Evolutionary conservation across 2,113 vertebrate species (phyloP), one percentile per base, ranked within the genome.

Genomic region (Dolichallabes microphthalmus): DNA sequence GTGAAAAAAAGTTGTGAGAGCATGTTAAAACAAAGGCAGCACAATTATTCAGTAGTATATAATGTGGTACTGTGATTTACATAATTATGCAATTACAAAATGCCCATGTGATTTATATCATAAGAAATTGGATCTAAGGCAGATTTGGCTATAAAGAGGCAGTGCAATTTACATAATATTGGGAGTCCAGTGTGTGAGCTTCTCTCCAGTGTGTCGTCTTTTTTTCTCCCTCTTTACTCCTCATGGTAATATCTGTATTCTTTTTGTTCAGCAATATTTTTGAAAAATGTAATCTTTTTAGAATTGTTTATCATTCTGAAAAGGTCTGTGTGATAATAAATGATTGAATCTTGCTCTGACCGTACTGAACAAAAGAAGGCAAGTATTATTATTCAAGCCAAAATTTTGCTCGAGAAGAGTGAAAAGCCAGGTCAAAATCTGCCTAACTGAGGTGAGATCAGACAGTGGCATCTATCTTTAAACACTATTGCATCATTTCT

Each of bases 41-140:
- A 25, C 8, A 25, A 15, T 60, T 79, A 57, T 79, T 58, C 32
- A 60, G 55, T 39, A 12, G 57, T 60, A 39, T 79, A 60, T 58
- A 64, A 64, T 11, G 25, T 45, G 32, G 13, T 39, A 52, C 22
- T 14, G 22, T 80, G 60, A 80, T 80, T 80, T 80, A 27, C 60
- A 80, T 80, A 80, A 64, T 80, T 80, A 61, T 80, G 60, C 58
- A 80, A 64, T 64, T 80, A 79, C 57, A 60, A 58, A 35, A 55
- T 64, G 78, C 20, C 39, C 1, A 22, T 80, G 78, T 80, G 78
- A 80, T 80, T 80, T 80, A 80, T 80, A 64, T 64, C n/a, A 80
- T 63, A n/a, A 45, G 60, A 35, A 80, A 80, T 64, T 64, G 60
- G 60, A 52, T 64, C 63, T 64, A 80, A 50, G 39, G 60, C 1